Base-by-base conservation (phyloP, 2,113 vertebrate species). In the Riparia riparia region DNA sequence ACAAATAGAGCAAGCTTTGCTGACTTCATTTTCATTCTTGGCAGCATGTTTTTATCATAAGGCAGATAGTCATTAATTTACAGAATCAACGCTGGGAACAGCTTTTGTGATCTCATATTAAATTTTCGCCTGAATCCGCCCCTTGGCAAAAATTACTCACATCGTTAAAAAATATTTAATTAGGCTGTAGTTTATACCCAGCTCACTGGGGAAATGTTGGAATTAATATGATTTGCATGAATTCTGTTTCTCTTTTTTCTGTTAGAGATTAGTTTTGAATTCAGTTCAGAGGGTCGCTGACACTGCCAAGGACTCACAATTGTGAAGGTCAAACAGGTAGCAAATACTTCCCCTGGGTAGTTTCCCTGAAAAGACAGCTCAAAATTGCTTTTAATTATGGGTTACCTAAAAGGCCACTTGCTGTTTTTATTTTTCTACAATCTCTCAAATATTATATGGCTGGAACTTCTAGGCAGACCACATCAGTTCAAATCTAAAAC, bases 81-180 rank as follows among this genome's bases (percentile, higher is more conserved):
- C 98, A 98, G 98, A 99, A 99, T 99, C 98, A 99, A 98, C 98
- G 98, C 97, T 98, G 98, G 98, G 98, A 99, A 99, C 98, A 99
- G 99, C 98, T 99, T 99, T 99, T 99, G 98, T 99, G 98, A 99
- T 99, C 98, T 99, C 98, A 98, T 98, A 99, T 99, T 98, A 98
- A 99, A 98, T 99, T 99, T 98, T 98, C 98, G 98, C 98, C 98
- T 97, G 98, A 98, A 99, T 99, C 98, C 98, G 98, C 98, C 99
- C 98, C 98, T 98, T 99, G 99, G 99, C 99, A 99, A 99, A 99
- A 99, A 99, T 99, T 99, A 99, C 99, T 99, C 98, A 98, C 98
- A 99, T 99, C 98, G 98, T 99, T 99, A 99, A 99, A 99, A 99
- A 99, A 99, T 99, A 99, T 99, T 99, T 99, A 99, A 99, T 99